Evolutionary conservation across 2,888 invertebrate species (phyloP), one percentile per base, ranked within the genome.

Genomic region (Augiades crinisus): DNA sequence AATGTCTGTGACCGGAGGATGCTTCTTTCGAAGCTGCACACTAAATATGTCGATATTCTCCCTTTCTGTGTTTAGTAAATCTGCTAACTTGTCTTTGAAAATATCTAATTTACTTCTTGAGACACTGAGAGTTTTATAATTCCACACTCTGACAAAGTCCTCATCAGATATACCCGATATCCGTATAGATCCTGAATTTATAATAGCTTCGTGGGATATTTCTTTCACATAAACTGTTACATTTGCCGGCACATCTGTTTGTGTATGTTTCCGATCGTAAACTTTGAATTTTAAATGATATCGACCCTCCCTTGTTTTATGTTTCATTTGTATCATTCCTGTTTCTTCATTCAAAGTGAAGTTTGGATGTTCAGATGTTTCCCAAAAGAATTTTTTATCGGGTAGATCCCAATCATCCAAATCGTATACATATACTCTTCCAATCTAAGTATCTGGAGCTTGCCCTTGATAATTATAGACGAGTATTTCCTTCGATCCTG

Each of bases 331-430:
- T 64, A 99, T 95, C 95, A 97, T 96, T 12, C 99, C 99, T 0
- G 96, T 95, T 72, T 97, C 96, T 77, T 96, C 95, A 75, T 98
- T 95, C 19, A 99, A 87, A 56, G 95, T 95, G 78, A 98, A 98
- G 63, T 94, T 93, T 0, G 95, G 94, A 90, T 97, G 96, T 73
- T 96, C 96, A 47, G 93, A 90, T 37, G 93, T 93, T 72, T 97
- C 97, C 97, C 98, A 98, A 75, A 96, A 97, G 90, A 98, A 99
- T 70, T 96, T 97, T 82, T 99, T 99, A 78, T 99, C 99, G 0
- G 96, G 96, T 59, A 98, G 88, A 87, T 99, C 99, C 99, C 99
- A 99, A 78, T 99, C 99, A 80, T 99, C 99, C 59, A 96, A 90
- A 85, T 99, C 99, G 73, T 97, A 97, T 0, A 99, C 99, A 80